Evolutionary conservation across 2,113 vertebrate genomes (phyloP), one percentile per base, ranked within the genome.

Genomic region (Pelmatolapia mariae): DNA sequence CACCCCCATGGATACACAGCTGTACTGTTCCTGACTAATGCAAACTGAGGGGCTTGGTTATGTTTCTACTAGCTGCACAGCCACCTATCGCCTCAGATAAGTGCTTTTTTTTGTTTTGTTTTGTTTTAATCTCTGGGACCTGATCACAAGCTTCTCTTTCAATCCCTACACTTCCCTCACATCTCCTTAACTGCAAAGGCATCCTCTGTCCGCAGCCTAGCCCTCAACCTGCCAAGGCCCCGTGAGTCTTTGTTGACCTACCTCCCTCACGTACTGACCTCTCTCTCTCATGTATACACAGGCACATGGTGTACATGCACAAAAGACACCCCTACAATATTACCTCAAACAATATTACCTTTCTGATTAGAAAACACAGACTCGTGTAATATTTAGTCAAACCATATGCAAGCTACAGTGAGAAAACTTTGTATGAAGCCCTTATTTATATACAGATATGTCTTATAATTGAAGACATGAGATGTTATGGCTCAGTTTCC

Each of bases 321-420:
- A 78, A 18, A 87, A 73, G 26, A 26, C 61, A 91, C 16, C 31
- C 86, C 15, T 66, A 79, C 86, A 81, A 63, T 85, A 50, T 92
- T 90, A 95, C 94, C 94, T 94, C 92, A 90, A 82, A 19, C 16
- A 52, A 78, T 78, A 78, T 52, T 50, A 54, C 59, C 84, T 81
- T 81, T 73, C 18, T 36, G 10, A 19, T 22, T 40, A 85, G 61
- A 79, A 68, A 43, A 78, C 57, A 61, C 8, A 13, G 18, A 89
- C 59, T 56, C 40, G 54, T 61, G 36, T 38, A 56, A 57, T 80
- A 52, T 31, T 71, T 53, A 45, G 16, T 19, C 5, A 66, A 78
- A 36, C 47, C 71, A 53, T 54, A 22, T 53, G 52, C 71, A 76
- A 33, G 52, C 47, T 54, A 24, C 22, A 68, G 63, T 24, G 79